A percentile compares a stretch with the other conserved stretches of the same genome.
Evolutionary conservation across 1,140 invertebrate genomes (phyloP).

Genomic region (Dendrolimus kikuchii): DNA sequence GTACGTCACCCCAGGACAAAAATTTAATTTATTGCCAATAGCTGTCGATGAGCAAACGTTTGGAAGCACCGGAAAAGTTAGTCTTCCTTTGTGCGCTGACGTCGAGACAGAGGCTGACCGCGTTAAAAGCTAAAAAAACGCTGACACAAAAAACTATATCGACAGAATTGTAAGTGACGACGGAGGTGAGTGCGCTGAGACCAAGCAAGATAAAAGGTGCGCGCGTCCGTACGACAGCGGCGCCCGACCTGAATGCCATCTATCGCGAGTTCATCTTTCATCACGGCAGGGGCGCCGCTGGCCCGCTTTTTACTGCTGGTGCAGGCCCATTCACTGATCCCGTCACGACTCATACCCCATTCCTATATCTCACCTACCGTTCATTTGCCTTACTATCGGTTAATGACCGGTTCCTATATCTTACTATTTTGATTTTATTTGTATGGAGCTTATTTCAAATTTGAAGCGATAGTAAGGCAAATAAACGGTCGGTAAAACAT

Average conservation of each 20-base stretch:
- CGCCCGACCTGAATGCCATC: conserved; percentile 60
- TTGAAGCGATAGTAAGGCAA: too few species aligned
- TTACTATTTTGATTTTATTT: too few species aligned
- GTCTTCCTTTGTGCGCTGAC: conserved; percentile 23
- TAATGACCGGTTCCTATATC: too few species aligned
- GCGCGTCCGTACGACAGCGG: conserved; percentile 38
- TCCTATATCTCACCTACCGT: too few species aligned
- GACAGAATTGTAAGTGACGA: conserved; percentile 28
- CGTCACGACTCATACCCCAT: too few species aligned
- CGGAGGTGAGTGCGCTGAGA: conserved; percentile 26
- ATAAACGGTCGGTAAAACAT: too few species aligned
- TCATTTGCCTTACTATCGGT: too few species aligned
- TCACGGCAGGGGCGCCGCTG: conserved; percentile 21
- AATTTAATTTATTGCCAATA: conserved; percentile 28
- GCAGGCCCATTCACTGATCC: too few species aligned
- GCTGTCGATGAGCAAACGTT: conserved; percentile 9
- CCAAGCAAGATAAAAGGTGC: conserved; percentile 4
- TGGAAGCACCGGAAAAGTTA: conserved; percentile 9
- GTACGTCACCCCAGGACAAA: conserved; percentile 28
- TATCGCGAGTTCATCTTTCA: conserved; percentile 25
- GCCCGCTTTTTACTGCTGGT: conserved; percentile 25
- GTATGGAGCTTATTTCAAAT: too few species aligned
- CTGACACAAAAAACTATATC: conserved; percentile 36
- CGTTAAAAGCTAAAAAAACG: conserved; percentile 28
- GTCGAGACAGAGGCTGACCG: conserved; percentile 18